Evolutionary conservation across 2,113 vertebrate genomes (phyloP).

Genomic region (Xyrauchen texanus): DNA sequence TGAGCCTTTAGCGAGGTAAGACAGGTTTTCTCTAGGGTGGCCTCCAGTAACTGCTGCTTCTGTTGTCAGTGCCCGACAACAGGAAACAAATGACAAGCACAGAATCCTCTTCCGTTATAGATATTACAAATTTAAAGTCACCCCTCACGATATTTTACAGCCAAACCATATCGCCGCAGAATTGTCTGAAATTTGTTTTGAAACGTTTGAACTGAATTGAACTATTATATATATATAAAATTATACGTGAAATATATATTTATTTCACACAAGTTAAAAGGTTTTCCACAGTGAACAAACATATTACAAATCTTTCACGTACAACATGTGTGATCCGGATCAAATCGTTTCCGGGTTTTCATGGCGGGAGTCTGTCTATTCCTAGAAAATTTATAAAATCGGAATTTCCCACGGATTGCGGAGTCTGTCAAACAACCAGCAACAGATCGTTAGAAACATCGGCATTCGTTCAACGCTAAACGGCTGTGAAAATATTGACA

Average conservation of each 20-base stretch:
- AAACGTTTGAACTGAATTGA: too few species aligned
- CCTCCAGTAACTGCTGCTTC: neutral
- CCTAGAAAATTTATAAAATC: slow-evolving; percentile 28
- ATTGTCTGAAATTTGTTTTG: too few species aligned
- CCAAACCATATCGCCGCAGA: too few species aligned
- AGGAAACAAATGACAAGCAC: slow-evolving; percentile 7
- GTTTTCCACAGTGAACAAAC: too few species aligned
- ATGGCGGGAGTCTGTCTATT: neutral
- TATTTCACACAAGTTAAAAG: too few species aligned
- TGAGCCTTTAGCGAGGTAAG: too few species aligned
- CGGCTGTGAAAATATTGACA: neutral
- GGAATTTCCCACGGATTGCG: neutral
- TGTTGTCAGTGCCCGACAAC: slow-evolving; percentile 19
- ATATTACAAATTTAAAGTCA: slow-evolving; percentile 27
- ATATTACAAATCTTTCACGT: neutral
- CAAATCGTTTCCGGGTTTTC: slow-evolving; percentile 14
- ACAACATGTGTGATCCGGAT: neutral
- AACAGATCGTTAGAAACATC: slow-evolving; percentile 14
- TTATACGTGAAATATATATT: too few species aligned
- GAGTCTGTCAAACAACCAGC: slow-evolving; percentile 1
- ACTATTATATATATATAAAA: too few species aligned
- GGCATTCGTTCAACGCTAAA: neutral
- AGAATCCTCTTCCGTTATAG: neutral
- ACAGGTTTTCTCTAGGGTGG: neutral
- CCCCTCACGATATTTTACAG: neutral